phyloP scores from a whole-genome alignment of 2,113 vertebrate genomes.

The Thryonomys swinderianus region DNA sequence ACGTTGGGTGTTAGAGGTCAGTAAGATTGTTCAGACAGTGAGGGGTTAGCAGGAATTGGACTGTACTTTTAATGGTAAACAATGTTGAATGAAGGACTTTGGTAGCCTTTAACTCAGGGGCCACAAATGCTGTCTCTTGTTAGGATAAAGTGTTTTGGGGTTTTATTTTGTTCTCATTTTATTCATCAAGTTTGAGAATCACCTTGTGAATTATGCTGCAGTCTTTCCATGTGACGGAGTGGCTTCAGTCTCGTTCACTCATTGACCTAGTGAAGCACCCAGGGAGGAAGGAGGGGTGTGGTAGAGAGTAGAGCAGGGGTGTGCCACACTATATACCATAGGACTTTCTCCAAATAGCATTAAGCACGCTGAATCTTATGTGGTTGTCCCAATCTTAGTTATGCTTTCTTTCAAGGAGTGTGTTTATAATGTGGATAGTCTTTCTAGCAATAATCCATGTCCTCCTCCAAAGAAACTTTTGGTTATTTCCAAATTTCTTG shows the following conservation, averaged over 20 bases:
- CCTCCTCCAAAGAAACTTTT: background rate
- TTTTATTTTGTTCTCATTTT: background rate
- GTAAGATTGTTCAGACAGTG: no score
- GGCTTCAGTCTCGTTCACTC: no score
- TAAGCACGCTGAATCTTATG: background rate
- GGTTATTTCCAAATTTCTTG: background rate
- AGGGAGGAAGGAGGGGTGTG: background rate
- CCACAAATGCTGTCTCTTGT: background rate
- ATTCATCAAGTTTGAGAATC: background rate
- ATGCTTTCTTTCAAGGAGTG: constrained; percentile 8
- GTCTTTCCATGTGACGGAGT: background rate
- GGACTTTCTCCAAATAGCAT: background rate
- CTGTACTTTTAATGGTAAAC: background rate
- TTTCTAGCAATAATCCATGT: background rate
- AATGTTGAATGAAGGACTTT: background rate
- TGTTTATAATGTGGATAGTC: background rate
- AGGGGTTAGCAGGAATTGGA: background rate
- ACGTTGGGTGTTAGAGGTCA: background rate
- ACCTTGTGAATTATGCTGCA: background rate
- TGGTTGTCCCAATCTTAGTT: background rate
- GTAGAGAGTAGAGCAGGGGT: background rate
- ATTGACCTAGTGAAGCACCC: background rate
- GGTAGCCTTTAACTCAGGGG: background rate
- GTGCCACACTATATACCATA: no score
- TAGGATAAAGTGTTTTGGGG: background rate